These are phyloP conservation scores for Acanthiza pusilla DNA, from an alignment of 2,797 vertebrate species.

Conservation along the genomic window DNA sequence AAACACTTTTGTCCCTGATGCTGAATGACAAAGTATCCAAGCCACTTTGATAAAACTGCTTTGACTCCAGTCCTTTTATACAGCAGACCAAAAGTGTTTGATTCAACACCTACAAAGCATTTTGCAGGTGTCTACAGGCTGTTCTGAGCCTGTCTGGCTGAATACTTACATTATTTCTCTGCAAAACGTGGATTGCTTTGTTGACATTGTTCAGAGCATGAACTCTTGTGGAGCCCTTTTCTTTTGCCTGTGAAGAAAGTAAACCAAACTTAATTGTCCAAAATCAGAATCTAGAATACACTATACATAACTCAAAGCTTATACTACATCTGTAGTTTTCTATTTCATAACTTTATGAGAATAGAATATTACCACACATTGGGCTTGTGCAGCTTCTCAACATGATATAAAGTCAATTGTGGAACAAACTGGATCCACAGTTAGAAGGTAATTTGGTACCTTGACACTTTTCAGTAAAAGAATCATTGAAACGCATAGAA, in stretches of 20 bases:
- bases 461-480: not conserved
- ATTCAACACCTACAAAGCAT: not conserved
- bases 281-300: not conserved
- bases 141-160: not conserved
- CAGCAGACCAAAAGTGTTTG: not conserved
- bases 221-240: constrained; percentile 93
- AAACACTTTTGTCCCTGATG: not conserved
- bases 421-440: not conserved
- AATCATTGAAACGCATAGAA: not conserved
- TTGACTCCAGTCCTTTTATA: not conserved
- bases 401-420: not conserved
- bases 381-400: not conserved
- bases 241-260: constrained; percentile 85
- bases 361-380: not conserved
- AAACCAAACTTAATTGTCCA: constrained; percentile 28
- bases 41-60: not conserved
- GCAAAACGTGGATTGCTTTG: constrained; percentile 91
- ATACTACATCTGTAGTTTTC: not conserved
- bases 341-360: not conserved
- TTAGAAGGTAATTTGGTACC: not conserved
- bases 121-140: not conserved
- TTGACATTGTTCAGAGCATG: constrained; percentile 99
- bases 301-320: not conserved
- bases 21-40: not conserved
- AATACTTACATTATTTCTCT: constrained; percentile 95